Evolutionary conservation across 2,888 invertebrate genomes (phyloP).

Genomic region (Sycophila texana): DNA sequence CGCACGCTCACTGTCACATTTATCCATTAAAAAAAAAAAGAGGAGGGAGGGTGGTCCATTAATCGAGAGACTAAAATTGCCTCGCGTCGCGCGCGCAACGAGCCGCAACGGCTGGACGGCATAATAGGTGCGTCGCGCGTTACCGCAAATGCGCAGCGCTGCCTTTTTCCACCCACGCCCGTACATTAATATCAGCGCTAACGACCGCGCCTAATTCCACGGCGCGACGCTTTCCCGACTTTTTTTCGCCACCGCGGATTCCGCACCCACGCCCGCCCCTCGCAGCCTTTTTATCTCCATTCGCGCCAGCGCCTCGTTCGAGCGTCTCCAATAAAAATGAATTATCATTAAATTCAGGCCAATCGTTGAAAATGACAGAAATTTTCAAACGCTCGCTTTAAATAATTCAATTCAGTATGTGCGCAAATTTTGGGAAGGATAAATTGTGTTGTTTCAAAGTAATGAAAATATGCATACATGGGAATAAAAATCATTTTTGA

Average conservation of each 20-base stretch:
- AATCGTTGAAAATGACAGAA: too few species aligned
- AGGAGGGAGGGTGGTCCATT: too few species aligned
- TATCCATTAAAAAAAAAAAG: neutral
- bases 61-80: too few species aligned
- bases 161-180: slow-evolving; percentile 15
- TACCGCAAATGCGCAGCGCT: neutral
- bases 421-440: too few species aligned
- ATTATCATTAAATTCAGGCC: too few species aligned
- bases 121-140: slow-evolving; percentile 20
- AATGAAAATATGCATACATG: too few species aligned
- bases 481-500: too few species aligned
- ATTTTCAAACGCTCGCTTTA: too few species aligned
- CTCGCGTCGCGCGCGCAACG: slow-evolving; percentile 22
- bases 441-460: too few species aligned
- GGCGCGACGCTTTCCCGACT: slow-evolving; percentile 23
- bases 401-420: too few species aligned
- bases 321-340: too few species aligned
- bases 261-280: too few species aligned
- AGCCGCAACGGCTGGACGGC: slow-evolving; percentile 33
- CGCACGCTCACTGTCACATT: neutral
- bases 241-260: slow-evolving; percentile 3
- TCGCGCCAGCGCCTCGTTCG: slow-evolving; percentile 2
- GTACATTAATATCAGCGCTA: slow-evolving; percentile 61
- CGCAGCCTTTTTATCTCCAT: neutral
- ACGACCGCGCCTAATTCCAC: slow-evolving; percentile 58